These are phyloP conservation scores for Anser brachyrhynchus DNA, from an alignment of 2,113 vertebrate species.

Conservation along the genomic window DNA sequence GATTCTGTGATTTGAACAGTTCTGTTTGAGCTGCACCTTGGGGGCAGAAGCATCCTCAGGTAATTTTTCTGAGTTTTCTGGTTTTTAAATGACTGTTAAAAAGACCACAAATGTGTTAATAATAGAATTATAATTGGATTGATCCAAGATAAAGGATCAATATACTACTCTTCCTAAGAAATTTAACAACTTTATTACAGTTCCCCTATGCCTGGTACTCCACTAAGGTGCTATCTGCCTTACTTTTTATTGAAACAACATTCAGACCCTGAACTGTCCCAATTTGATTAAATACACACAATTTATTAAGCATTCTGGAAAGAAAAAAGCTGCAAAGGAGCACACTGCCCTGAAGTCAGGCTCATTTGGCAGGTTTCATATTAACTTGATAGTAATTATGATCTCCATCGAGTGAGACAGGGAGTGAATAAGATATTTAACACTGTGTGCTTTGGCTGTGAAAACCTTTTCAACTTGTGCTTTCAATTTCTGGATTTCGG, in stretches of 20 bases:
- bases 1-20: not conserved
- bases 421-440: slow-evolving; percentile 40
- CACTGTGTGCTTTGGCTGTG: not conserved
- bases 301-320: slow-evolving; percentile 36
- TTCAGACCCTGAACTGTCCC: not conserved
- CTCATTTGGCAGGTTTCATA: slow-evolving; percentile 47
- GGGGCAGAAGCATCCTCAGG: not conserved
- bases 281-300: slow-evolving; percentile 34
- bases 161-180: not conserved
- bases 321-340: slow-evolving; percentile 45
- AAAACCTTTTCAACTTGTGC: slow-evolving; percentile 42
- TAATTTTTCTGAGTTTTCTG: slow-evolving; percentile 51
- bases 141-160: not conserved
- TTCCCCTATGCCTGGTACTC: not conserved
- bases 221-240: not conserved
- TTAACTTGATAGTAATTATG: slow-evolving; percentile 59
- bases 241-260: not conserved
- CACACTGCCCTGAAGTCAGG: slow-evolving; percentile 29
- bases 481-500: slow-evolving; percentile 36
- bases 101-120: slow-evolving; percentile 41
- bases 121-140: not conserved
- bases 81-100: slow-evolving; percentile 33
- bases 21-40: not conserved
- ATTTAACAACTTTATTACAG: not conserved
- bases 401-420: slow-evolving; percentile 26